phyloP scores from a whole-genome alignment of 2,797 vertebrate species.

The Ispidina lecontei region DNA sequence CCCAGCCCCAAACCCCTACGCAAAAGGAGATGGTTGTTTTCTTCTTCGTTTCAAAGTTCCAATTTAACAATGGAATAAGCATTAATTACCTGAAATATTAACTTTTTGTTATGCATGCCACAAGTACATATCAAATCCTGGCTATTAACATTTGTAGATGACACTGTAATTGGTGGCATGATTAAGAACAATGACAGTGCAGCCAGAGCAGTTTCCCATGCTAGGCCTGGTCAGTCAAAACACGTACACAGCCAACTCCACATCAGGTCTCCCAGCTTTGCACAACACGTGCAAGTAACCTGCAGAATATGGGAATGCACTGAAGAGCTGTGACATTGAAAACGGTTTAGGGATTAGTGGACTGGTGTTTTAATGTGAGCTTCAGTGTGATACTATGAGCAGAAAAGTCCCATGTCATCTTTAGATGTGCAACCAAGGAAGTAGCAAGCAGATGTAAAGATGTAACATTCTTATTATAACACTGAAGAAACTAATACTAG shows the following conservation, averaged over 20 bases:
- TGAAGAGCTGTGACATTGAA: not conserved
- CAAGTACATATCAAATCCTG: constrained; percentile 16
- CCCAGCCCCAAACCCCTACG: not conserved
- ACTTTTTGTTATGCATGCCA: constrained; percentile 1
- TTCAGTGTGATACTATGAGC: not conserved
- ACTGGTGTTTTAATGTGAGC: not conserved
- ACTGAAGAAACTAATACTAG: not conserved
- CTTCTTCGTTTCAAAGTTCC: constrained; percentile 21
- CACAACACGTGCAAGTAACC: not conserved
- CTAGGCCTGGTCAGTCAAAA: not conserved
- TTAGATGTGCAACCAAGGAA: not conserved
- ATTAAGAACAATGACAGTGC: not conserved
- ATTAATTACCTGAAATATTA: constrained; percentile 35
- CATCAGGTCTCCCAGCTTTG: not conserved
- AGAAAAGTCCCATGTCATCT: not conserved
- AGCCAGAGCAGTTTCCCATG: not conserved
- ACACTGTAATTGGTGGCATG: constrained; percentile 20
- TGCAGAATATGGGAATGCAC: not conserved
- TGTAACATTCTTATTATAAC: not conserved
- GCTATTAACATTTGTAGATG: constrained; percentile 40
- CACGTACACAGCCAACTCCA: not conserved
- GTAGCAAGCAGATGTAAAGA: not conserved
- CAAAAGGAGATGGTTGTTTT: not conserved
- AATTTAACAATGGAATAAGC: constrained; percentile 31
- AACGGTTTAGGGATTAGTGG: not conserved